A percentile compares a stretch with the other conserved stretches of the same genome.
Evolutionary conservation across 37 sponge, comb jelly and placozoan genomes (phyloP).

Genomic region (Mnemiopsis leidyi): DNA sequence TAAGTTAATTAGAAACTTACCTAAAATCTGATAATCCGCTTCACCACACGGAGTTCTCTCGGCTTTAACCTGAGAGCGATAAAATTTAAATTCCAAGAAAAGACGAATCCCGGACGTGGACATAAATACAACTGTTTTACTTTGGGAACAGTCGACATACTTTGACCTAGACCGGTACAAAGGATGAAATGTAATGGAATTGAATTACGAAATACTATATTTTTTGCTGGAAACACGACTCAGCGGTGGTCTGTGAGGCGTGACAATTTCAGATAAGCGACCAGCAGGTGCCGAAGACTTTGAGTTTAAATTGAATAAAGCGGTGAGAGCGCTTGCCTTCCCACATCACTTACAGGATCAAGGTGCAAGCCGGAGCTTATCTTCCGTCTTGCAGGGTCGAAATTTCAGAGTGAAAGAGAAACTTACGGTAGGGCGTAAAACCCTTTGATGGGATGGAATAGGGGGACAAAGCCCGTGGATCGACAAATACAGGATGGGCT

Average conservation of each 20-base stretch:
- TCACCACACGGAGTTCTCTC: conserved; percentile 18
- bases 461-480: too few relatives aligned
- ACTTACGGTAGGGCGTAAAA: too few relatives aligned
- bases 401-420: too few relatives aligned
- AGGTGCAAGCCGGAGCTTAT: too few relatives aligned
- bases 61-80: not conserved
- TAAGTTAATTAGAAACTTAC: not conserved
- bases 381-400: too few relatives aligned
- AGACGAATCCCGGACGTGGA: too few relatives aligned
- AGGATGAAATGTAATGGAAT: not conserved
- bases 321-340: not conserved
- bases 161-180: not conserved
- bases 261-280: not conserved
- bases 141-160: too few relatives aligned
- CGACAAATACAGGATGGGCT: too few relatives aligned
- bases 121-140: too few relatives aligned
- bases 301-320: not conserved
- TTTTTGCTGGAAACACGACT: not conserved
- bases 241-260: not conserved
- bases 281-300: not conserved
- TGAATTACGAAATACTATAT: not conserved
- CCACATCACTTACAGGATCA: not conserved
- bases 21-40: conserved; percentile 26
- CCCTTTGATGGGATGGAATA: too few relatives aligned
- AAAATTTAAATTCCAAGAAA: not conserved